These are phyloP conservation scores for Sorex fumeus DNA, from an alignment of 2,113 vertebrate genomes.

Conservation along the genomic window DNA sequence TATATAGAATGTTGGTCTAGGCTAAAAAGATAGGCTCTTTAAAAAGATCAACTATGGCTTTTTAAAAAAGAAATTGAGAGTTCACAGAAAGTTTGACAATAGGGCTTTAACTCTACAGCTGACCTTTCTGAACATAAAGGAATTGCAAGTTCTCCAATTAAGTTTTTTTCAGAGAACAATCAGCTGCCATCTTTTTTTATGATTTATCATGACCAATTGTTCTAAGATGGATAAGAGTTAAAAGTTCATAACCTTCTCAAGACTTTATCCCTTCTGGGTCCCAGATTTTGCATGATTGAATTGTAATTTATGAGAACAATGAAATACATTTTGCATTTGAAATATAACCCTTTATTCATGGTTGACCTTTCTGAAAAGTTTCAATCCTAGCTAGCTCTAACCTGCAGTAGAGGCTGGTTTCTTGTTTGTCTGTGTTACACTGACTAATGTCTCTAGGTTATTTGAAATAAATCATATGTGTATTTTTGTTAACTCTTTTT, in stretches of 20 bases:
- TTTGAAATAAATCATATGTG: background rate
- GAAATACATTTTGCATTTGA: constrained; percentile 59
- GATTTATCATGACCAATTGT: background rate
- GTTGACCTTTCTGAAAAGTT: background rate
- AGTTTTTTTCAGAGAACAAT: constrained; percentile 26
- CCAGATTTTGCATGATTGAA: constrained; percentile 21
- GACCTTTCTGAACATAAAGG: constrained; percentile 52
- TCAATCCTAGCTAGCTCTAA: background rate
- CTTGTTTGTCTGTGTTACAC: constrained; percentile 24
- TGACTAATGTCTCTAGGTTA: background rate
- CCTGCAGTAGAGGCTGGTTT: background rate
- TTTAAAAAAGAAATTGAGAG: background rate
- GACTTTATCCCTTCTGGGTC: background rate
- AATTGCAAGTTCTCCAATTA: constrained; percentile 18
- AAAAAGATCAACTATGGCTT: background rate
- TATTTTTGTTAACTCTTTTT: background rate
- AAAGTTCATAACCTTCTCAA: constrained; percentile 31
- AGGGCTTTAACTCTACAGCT: background rate
- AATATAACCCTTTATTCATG: constrained; percentile 1
- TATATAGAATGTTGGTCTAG: background rate
- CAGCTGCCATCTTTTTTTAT: constrained; percentile 23
- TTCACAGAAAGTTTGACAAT: background rate
- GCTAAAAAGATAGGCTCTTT: background rate
- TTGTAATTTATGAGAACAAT: constrained; percentile 44
- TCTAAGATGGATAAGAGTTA: constrained; percentile 37